Evolutionary conservation across 2,888 invertebrate genomes (phyloP), one percentile per base, ranked within the genome.

Genomic region (Melipona beecheii): DNA sequence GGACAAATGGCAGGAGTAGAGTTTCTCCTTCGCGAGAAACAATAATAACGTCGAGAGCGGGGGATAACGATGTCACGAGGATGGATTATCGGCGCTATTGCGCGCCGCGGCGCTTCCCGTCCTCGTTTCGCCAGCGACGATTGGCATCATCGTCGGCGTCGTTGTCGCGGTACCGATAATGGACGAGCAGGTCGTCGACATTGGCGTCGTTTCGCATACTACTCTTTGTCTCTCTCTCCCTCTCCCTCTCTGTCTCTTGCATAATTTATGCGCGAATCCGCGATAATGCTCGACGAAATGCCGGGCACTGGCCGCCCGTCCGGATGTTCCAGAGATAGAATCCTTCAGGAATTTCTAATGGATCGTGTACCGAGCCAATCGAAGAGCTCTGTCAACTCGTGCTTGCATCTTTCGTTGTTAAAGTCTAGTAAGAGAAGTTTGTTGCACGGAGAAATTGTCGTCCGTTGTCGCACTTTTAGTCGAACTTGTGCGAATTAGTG

Each of bases 291-390:
- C 89, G 79, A 74, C 60, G 73, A 78, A 87, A 84, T 87, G 77
- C 65, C 56, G 5, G 24, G 73, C 62, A 27, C 0, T 19, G 71
- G 19, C 9, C 74, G 43, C 43, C 43, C 43, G 11, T 43, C 43
- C 43, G 43, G 68, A 78, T 80, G 75, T 70, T 69, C 71, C 36
- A 56, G 76, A 62, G 76, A 62, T 77, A 86, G 43, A 43, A 43
- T 72, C 84, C 71, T 88, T 83, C 74, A 66, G 89, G 89, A 90
- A 89, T 90, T 87, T 87, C 85, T 80, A 83, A 88, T 84, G 74
- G 81, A 85, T 82, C 79, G 11, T 43, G 43, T 43, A 43, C 43
- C 43, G 43, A 43, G 11, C 43, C 43, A 43, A 43, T 43, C 43
- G 43, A 43, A 43, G 9, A 11, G 43, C 9, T 43, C 43, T 36